Base-by-base conservation (phyloP, 2,113 vertebrate species). In the Nothobranchius kuhntae region DNA sequence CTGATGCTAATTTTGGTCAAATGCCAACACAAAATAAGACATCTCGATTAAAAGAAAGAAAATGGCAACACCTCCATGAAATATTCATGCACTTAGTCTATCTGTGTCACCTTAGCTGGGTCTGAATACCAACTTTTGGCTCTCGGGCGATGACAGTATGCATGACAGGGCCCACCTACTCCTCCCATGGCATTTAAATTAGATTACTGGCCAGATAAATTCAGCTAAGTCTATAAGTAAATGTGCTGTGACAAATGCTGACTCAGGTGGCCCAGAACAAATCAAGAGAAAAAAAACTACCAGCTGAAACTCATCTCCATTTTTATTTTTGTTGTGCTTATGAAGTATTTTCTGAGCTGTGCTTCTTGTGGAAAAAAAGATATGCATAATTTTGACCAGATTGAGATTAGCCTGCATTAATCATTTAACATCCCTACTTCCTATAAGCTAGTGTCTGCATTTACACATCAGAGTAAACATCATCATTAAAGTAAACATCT, bases 181-280 rank as follows among this genome's bases (percentile, higher is more conserved):
- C 73, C 69, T 64, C 78, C 65, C 55, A 62, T 36, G 1, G 46
- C 81, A 81, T 87, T 81, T 77, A 83, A 84, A 84, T 90, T 64
- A 80, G 85, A 86, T 90, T 81, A 77, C 78, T 38, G 71, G 79
- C 65, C 13, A 76, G 75, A 85, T 78, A 71, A 78, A 75, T 86
- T 75, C 15, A 13, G 51, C 63, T 13, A 36, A 53, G 65, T 61
- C 67, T 36, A 36, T 74, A 74, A 73, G 67, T 21, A 78, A 86
- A 82, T 73, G 80, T n/a, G 15, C 52, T 58, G 64, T 73, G 77
- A 85, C 72, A 73, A 83, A 75, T 44, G 78, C 81, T 88, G 81
- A 90, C 78, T 87, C 79, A 87, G 84, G 79, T 75, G 78, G 68
- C 81, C 68, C 72, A 65, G 46, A 75, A 84, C 80, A 85, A 83